Evolutionary conservation across 2,113 vertebrate genomes (phyloP).

Genomic region (Nanorana parkeri): DNA sequence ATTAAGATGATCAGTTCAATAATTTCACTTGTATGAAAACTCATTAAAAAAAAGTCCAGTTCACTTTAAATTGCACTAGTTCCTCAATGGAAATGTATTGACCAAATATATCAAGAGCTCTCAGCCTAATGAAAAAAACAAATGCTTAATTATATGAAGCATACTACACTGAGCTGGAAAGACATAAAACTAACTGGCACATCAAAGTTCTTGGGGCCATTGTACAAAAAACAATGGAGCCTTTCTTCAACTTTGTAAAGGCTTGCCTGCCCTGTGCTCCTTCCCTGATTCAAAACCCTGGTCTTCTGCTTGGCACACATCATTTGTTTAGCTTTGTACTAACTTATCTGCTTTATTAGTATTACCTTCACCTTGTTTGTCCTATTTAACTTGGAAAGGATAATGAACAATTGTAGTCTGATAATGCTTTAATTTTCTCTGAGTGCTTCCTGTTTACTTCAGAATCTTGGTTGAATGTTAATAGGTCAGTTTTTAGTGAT

Average conservation of each 20-base stretch:
- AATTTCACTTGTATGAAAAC: too few species aligned
- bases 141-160: slow-evolving; percentile 19
- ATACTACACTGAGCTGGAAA: slow-evolving; percentile 41
- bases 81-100: not conserved
- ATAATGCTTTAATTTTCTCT: too few species aligned
- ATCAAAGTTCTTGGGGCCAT: slow-evolving; percentile 24
- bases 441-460: too few species aligned
- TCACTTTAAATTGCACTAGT: not conserved
- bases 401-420: not conserved
- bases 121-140: not conserved
- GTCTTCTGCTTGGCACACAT: not conserved
- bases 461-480: too few species aligned
- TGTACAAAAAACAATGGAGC: slow-evolving; percentile 15
- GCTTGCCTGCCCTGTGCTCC: slow-evolving; percentile 3
- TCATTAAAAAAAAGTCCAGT: too few species aligned
- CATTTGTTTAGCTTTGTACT: slow-evolving; percentile 19
- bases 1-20: too few species aligned
- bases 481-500: too few species aligned
- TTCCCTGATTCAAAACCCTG: slow-evolving; percentile 1
- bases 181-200: slow-evolving; percentile 38
- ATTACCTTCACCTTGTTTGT: not conserved
- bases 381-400: not conserved
- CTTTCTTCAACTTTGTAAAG: slow-evolving; percentile 32
- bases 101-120: not conserved
- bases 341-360: not conserved